A percentile compares a stretch with the other conserved stretches of the same genome.
phyloP scores from a whole-genome alignment of 2,888 invertebrate species.

The Craniophora ligustri region DNA sequence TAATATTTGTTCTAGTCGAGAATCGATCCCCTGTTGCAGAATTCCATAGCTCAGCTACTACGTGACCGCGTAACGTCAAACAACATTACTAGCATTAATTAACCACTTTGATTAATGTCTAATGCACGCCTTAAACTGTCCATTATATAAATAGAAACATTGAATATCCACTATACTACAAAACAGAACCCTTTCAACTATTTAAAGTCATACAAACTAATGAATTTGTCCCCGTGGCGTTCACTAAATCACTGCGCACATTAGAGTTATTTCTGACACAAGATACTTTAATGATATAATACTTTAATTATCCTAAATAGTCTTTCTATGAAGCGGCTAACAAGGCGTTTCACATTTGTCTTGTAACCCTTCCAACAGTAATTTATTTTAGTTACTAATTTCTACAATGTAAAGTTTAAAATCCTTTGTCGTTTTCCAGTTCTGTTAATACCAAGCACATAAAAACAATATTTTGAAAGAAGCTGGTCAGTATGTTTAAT shows the following conservation, averaged over 20 bases:
- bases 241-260: conserved; percentile 39
- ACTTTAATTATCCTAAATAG: conserved; percentile 49
- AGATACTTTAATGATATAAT: conserved; percentile 32
- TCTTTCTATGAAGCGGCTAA: conserved; percentile 22
- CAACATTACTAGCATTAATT: no score
- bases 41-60: no score
- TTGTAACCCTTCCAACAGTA: conserved; percentile 4
- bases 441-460: no score
- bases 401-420: not conserved
- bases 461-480: no score
- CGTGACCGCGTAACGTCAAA: no score
- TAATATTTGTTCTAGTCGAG: no score
- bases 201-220: conserved; percentile 1
- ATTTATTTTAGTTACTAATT: not conserved
- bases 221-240: conserved; percentile 32
- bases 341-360: conserved; percentile 35
- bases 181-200: conserved; percentile 15
- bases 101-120: no score
- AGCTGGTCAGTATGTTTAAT: no score
- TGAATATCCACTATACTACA: not conserved
- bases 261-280: conserved; percentile 43
- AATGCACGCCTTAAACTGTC: no score
- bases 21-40: no score
- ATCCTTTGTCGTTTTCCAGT: not conserved
- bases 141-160: not conserved